A percentile compares a stretch with the other conserved stretches of the same genome.
These are phyloP conservation scores for Zaprionus obscuricornis DNA, from an alignment of 2,888 invertebrate species.

Conservation along the genomic window DNA sequence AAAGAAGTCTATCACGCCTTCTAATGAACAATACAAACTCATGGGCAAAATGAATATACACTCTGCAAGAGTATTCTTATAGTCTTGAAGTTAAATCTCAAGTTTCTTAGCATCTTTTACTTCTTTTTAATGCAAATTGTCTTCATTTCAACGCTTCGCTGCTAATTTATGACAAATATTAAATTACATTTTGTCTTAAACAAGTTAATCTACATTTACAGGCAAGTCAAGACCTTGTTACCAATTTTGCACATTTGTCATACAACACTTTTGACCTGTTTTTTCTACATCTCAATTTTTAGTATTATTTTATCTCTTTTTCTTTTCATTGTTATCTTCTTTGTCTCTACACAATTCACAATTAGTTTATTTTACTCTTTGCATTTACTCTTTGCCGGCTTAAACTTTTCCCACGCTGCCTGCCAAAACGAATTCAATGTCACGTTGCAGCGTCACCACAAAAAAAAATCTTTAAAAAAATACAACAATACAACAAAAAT, in stretches of 20 bases:
- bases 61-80: too few species aligned
- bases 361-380: too few species aligned
- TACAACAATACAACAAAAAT: slow-evolving; percentile 5
- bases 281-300: too few species aligned
- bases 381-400: too few species aligned
- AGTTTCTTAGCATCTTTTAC: too few species aligned
- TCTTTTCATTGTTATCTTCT: background rate
- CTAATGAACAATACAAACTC: too few species aligned
- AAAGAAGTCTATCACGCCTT: too few species aligned
- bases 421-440: slow-evolving; percentile 60
- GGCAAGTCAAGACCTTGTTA: slow-evolving; percentile 5
- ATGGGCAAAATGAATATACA: too few species aligned
- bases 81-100: too few species aligned
- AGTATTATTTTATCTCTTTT: too few species aligned
- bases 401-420: slow-evolving; percentile 58
- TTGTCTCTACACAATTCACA: slow-evolving; percentile 22
- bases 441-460: slow-evolving; percentile 54
- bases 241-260: slow-evolving; percentile 43
- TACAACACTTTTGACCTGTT: slow-evolving; percentile 41
- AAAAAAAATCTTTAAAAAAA: slow-evolving; percentile 17
- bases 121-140: too few species aligned
- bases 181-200: slow-evolving; percentile 54
- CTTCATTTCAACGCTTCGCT: slow-evolving; percentile 50
- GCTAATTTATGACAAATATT: slow-evolving; percentile 63
- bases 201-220: background rate